Conservation (phyloP, 2,888 invertebrate species). For the Eurytoma californica region DNA sequence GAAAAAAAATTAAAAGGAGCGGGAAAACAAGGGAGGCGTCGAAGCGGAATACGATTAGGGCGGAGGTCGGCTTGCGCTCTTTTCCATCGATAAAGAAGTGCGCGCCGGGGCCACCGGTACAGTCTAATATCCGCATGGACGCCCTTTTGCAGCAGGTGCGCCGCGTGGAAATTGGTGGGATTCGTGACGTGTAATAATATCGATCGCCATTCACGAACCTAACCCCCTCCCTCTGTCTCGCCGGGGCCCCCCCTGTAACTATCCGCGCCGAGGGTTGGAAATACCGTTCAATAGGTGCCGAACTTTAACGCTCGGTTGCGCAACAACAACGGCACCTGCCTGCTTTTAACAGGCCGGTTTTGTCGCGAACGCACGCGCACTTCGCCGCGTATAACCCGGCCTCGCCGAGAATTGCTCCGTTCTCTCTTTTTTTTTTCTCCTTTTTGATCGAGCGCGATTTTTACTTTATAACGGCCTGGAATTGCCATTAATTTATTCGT, state of each 20-base stretch:
- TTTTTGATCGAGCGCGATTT: background rate
- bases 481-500: conserved; percentile 38
- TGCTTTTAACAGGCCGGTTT: conserved; percentile 62
- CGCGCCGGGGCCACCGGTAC: conserved; percentile 58
- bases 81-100: conserved; percentile 50
- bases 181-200: conserved; percentile 62
- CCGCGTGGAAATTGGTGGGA: conserved; percentile 59
- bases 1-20: background rate
- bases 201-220: conserved; percentile 59
- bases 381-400: background rate
- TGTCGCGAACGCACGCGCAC: conserved; percentile 48
- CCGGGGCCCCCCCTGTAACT: conserved; percentile 39
- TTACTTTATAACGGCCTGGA: conserved; percentile 16
- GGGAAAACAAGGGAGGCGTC: conserved; percentile 43
- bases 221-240: background rate
- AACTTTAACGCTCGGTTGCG: conserved; percentile 63
- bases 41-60: conserved; percentile 52
- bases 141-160: conserved; percentile 42
- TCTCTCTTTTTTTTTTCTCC: background rate
- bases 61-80: background rate
- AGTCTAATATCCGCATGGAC: conserved; percentile 43
- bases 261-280: conserved; percentile 51
- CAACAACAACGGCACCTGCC: conserved; percentile 60
- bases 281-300: conserved; percentile 59
- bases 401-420: background rate